Evolutionary conservation across 2,113 vertebrate genomes (phyloP), one percentile per base, ranked within the genome.

Genomic region (Furnarius figulus): DNA sequence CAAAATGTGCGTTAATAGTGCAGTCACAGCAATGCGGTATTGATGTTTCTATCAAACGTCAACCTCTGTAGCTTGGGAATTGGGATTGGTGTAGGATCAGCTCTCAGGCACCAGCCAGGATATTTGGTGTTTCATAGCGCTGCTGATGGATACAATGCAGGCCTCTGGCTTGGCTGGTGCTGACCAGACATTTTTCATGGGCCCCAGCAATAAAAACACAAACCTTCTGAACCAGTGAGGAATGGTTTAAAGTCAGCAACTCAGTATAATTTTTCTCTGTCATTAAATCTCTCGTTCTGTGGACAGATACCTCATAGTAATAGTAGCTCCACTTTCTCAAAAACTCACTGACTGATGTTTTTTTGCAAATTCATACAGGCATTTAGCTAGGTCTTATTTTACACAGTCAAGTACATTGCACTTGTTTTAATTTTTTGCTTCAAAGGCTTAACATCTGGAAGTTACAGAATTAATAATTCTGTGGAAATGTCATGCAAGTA

Each of bases 401-500:
- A 94, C 31, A 62, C 91, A 93, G 62, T 94, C 72, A 78, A 97
- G 95, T 49, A 86, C 37, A 53, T 91, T 85, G 96, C 85, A 89
- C 74, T 96, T 96, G 91, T 95, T 96, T 95, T 75, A 90, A 84
- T 97, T 96, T 97, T 97, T 97, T 98, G 94, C 90, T 95, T 98
- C 94, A 90, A 85, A 94, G 94, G 90, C 88, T 82, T 89, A 91
- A 96, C 93, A 97, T 94, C 85, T 98, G 97, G 86, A 95, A 92
- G 76, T 72, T 74, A 70, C 47, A 47, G 30, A 95, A 97, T 90
- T 93, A 94, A 62, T 47, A 93, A 53, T 35, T 94, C 24, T 7
- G 33, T 67, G 44, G 96, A 95, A 95, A 96, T 93, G 75, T 82
- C 59, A 89, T 65, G 47, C 30, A 71, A 92, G 80, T 85, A 68